A percentile compares a stretch with the other conserved stretches of the same genome.
Conservation (phyloP, 2,113 vertebrate species). For the Scatophagus argus region DNA sequence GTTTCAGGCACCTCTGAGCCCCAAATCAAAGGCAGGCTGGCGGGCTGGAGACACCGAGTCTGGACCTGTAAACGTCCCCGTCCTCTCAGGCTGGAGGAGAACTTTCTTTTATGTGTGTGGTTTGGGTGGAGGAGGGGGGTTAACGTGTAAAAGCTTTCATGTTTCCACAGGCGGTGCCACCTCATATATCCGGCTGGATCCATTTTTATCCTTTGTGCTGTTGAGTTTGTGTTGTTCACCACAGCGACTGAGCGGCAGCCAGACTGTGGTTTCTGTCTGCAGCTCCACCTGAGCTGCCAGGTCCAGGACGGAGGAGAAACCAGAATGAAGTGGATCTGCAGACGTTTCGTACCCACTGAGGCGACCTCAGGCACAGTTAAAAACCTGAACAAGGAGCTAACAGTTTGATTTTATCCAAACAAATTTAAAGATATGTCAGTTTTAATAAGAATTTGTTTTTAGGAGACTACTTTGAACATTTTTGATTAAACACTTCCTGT, state of each 20-base stretch:
- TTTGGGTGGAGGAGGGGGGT: slow-evolving; percentile 66
- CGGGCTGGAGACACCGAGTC: slow-evolving; percentile 84
- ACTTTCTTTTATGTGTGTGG: slow-evolving; percentile 60
- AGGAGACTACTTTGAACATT: too few relatives aligned
- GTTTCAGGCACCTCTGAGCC: slow-evolving; percentile 88
- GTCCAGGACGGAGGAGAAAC: slow-evolving; percentile 83
- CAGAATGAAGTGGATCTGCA: slow-evolving; percentile 10
- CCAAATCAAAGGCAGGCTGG: slow-evolving; percentile 90
- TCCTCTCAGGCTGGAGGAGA: slow-evolving; percentile 89
- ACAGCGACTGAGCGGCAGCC: slow-evolving; percentile 90
- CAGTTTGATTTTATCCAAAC: too few relatives aligned
- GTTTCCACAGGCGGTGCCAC: slow-evolving; percentile 97
- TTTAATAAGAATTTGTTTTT: too few relatives aligned
- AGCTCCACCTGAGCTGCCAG: slow-evolving; percentile 94
- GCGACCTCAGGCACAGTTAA: neutral
- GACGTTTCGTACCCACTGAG: neutral
- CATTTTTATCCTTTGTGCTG: slow-evolving; percentile 95
- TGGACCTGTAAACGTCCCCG: slow-evolving; percentile 88
- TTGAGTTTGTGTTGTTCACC: slow-evolving; percentile 68
- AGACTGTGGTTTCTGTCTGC: slow-evolving; percentile 87
- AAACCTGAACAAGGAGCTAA: too few relatives aligned
- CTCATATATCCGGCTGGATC: slow-evolving; percentile 93
- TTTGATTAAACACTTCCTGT: too few relatives aligned
- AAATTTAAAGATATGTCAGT: too few relatives aligned
- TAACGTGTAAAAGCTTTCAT: slow-evolving; percentile 91